Evolutionary conservation across 2,113 vertebrate genomes (phyloP).

Genomic region (Rousettus leschenaultii): DNA sequence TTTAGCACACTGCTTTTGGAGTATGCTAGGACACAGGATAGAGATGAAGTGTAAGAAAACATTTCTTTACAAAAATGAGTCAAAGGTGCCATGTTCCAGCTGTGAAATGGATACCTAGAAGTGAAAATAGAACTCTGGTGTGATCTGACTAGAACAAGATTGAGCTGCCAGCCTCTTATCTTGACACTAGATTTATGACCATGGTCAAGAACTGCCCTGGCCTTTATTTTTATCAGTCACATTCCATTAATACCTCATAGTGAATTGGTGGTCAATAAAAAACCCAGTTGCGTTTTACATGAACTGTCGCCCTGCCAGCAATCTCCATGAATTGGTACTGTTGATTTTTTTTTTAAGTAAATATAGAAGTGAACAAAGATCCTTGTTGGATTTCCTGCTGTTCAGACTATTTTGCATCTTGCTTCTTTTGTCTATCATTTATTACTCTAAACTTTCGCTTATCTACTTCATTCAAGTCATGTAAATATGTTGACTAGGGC

Average conservation of each 20-base stretch:
- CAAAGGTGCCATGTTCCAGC: slow-evolving; percentile 21
- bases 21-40: background rate
- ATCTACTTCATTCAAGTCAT: background rate
- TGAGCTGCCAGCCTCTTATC: slow-evolving; percentile 62
- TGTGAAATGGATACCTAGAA: background rate
- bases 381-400: background rate
- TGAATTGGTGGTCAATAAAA: slow-evolving; percentile 59
- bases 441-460: background rate
- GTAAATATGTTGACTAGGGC: background rate
- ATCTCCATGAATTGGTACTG: slow-evolving; percentile 4
- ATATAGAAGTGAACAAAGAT: background rate
- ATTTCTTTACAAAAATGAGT: slow-evolving; percentile 16
- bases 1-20: background rate
- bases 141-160: slow-evolving; percentile 49
- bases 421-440: slow-evolving; percentile 4
- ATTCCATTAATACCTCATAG: slow-evolving; percentile 68
- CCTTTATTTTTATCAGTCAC: slow-evolving; percentile 67
- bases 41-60: background rate
- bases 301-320: slow-evolving; percentile 37
- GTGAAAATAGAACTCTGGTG: slow-evolving; percentile 37
- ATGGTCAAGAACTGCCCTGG: slow-evolving; percentile 37
- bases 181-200: slow-evolving; percentile 58
- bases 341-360: slow-evolving; percentile 11
- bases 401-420: background rate
- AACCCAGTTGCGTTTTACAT: slow-evolving; percentile 32